Conservation (phyloP, 2,797 vertebrate genomes). For the Acanthiza pusilla region DNA sequence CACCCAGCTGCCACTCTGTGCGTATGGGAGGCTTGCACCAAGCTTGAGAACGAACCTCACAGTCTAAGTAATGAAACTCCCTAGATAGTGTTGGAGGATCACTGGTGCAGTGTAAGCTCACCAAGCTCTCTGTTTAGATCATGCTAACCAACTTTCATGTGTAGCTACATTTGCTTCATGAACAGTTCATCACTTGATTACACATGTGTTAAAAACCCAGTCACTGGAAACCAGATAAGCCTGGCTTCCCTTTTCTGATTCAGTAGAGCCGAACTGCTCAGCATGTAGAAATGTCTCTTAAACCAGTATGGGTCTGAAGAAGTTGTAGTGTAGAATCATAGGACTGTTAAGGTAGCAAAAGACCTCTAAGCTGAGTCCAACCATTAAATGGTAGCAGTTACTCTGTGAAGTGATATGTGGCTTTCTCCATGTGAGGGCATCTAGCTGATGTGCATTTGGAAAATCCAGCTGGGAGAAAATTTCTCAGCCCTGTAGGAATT, state of each 20-base stretch:
- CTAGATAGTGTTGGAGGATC: not conserved
- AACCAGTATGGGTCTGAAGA: not conserved
- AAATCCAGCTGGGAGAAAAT: not conserved
- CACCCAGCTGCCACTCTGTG: not conserved
- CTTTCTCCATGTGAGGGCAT: not conserved
- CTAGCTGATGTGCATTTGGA: not conserved
- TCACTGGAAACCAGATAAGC: not conserved
- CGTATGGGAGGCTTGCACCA: not conserved
- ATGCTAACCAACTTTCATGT: not conserved
- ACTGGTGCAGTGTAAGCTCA: not conserved
- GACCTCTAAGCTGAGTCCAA: not conserved
- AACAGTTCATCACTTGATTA: not conserved
- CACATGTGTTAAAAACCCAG: not conserved
- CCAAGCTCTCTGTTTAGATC: not conserved
- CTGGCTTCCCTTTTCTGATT: not conserved
- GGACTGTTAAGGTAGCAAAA: not conserved
- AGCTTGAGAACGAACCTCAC: not conserved
- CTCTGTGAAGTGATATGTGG: fast-evolving
- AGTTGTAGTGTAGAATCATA: not conserved
- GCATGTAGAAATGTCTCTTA: not conserved
- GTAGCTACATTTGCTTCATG: not conserved
- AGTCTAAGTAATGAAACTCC: fast-evolving
- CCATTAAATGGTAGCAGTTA: not conserved
- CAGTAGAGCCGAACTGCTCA: not conserved
- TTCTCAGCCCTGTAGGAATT: not conserved